Evolutionary conservation across 2,797 vertebrate species (phyloP), one percentile per base, ranked within the genome.

Genomic region (Pogoniulus pusillus): DNA sequence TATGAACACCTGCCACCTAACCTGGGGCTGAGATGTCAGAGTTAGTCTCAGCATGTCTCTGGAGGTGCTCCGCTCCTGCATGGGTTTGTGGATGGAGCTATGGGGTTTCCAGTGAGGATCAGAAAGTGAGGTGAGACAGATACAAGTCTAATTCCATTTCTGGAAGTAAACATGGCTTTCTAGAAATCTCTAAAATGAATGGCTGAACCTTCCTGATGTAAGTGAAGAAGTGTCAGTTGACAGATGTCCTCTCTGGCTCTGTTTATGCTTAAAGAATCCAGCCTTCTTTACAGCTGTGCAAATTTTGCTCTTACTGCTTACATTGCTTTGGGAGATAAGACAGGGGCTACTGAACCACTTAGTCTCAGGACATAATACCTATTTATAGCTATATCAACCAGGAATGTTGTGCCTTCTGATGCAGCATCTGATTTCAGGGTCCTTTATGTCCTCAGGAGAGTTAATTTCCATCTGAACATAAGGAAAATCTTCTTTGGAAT

Each of bases 381-480:
- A 20, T 27, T 87, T 41, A 7, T 77, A 58, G 34, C 12, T 78
- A 0, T 35, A 23, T 41, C 47, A 53, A n/a, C 7, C 19, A 63
- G 68, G 77, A 75, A 16, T 18, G 3, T 51, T 9, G 27, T 63
- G 35, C 37, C 20, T 62, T 77, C 15, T 68, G 60, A 60, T 41
- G 26, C 4, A 35, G 2, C 9, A 12, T 6, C 12, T 71, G 11
- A n/a, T 86, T 74, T 88, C 37, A 72, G 22, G 27, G n/a, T 69
- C 47, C 16, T 43, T 0, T 30, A 43, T 0, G 0, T 43, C 26
- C 26, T 58, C 27, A 45, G n/a, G 34, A 90, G 9, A 51, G 13
- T 51, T 65, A 26, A 57, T 43, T 43, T 43, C 12, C 41, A 43
- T 43, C 41, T 43, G 41, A 43, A 43, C 16, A 43, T 43, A 43